A percentile compares a stretch with the other conserved stretches of the same genome.
Conservation (phyloP, 2,797 vertebrate species). For the Lutjanus argentimaculatus region DNA sequence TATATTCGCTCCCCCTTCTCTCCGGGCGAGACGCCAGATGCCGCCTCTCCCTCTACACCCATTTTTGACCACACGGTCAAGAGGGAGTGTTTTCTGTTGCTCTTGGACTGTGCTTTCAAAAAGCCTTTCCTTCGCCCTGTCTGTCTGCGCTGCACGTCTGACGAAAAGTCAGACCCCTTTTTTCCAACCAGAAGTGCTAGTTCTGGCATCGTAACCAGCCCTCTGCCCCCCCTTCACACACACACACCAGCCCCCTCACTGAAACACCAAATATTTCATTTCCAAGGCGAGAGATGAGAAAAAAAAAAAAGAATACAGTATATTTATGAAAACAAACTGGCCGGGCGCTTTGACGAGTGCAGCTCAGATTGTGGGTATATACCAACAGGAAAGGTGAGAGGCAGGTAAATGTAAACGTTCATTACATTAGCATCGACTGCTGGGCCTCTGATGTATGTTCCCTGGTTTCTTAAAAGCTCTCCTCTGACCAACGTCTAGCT, state of each 20-base stretch:
- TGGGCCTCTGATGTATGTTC: constrained; percentile 71
- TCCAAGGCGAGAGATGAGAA: constrained; percentile 50
- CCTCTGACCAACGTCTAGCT: constrained; percentile 81
- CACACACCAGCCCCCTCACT: constrained; percentile 36
- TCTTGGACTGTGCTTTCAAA: constrained; percentile 80
- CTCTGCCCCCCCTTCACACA: constrained; percentile 37
- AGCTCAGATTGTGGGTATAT: constrained; percentile 67
- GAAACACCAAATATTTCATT: constrained; percentile 78
- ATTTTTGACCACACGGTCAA: constrained; percentile 81
- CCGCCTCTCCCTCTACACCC: constrained; percentile 72
- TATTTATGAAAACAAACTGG: constrained; percentile 82
- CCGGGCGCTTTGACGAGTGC: constrained; percentile 64
- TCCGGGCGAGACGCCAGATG: constrained; percentile 73
- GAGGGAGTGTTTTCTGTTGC: constrained; percentile 82
- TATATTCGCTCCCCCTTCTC: constrained; percentile 47
- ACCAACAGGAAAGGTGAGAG: constrained; percentile 85
- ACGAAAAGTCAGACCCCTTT: constrained; percentile 77
- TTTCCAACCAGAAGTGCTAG: constrained; percentile 83
- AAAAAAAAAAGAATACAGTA: constrained; percentile 48
- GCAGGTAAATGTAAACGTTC: constrained; percentile 83
- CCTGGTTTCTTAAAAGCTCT: constrained; percentile 83
- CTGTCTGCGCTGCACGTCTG: constrained; percentile 73
- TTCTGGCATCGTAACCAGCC: constrained; percentile 70
- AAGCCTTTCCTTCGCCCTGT: constrained; percentile 76
- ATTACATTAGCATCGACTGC: constrained; percentile 87